Percentiles rank a stretch among this genome's conserved stretches.
Evolutionary conservation across 2,113 vertebrate genomes (phyloP).

Genomic region (Eira barbara): DNA sequence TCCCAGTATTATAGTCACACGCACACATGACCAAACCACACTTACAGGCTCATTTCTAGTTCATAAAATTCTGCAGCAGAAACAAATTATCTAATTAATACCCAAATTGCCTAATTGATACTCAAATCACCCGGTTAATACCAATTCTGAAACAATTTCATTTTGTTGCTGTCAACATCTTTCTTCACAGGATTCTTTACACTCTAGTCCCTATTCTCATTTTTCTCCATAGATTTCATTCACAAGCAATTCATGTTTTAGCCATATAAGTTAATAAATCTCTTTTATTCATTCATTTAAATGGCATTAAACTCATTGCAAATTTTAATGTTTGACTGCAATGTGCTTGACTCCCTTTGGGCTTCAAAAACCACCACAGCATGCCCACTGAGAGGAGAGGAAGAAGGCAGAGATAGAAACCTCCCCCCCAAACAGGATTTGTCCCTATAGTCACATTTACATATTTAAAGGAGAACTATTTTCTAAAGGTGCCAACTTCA

Average conservation of each 20-base stretch:
- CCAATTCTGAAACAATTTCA: not conserved
- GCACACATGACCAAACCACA: not conserved
- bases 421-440: not conserved
- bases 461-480: constrained; percentile 32
- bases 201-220: not conserved
- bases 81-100: constrained; percentile 70
- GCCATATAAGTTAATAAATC: constrained; percentile 57
- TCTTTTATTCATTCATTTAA: constrained; percentile 55
- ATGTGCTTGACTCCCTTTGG: not conserved
- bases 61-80: constrained; percentile 37
- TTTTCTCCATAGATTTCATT: constrained; percentile 29
- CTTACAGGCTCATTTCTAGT: constrained; percentile 53
- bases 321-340: constrained; percentile 42
- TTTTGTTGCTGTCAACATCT: constrained; percentile 7
- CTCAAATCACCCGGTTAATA: constrained; percentile 55
- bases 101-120: constrained; percentile 70
- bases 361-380: not conserved
- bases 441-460: not conserved
- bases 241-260: constrained; percentile 18
- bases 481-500: not conserved
- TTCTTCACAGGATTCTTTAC: not conserved
- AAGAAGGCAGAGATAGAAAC: not conserved
- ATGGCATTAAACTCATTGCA: constrained; percentile 12
- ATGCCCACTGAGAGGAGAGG: not conserved
- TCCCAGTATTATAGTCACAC: not conserved